phyloP scores from a whole-genome alignment of 2,888 invertebrate genomes.

The Acrobeloides nanus region DNA sequence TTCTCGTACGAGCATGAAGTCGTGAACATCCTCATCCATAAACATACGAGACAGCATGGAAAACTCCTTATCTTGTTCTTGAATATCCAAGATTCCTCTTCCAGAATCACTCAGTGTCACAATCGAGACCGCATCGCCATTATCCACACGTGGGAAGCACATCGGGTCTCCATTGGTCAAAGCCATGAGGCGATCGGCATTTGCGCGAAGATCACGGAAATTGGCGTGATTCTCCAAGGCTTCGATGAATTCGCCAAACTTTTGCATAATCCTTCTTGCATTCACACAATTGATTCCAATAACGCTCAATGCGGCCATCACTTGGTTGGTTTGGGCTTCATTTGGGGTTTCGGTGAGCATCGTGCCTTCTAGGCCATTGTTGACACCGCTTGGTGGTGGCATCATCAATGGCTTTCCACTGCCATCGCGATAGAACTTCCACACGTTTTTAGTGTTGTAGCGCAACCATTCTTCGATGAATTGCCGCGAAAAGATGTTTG shows the following conservation, averaged over 20 bases:
- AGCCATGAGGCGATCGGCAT: constrained; percentile 3
- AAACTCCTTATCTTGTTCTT: background rate
- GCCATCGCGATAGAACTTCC: constrained; percentile 6
- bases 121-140: constrained; percentile 17
- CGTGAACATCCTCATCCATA: constrained; percentile 15
- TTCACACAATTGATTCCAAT: constrained; percentile 29
- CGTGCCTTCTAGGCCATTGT: no score
- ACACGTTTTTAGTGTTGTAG: constrained; percentile 14
- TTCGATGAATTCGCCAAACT: constrained; percentile 20
- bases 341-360: constrained; percentile 13
- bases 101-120: constrained; percentile 17
- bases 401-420: background rate
- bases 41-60: constrained; percentile 5
- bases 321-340: constrained; percentile 13
- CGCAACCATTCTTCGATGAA: constrained; percentile 23
- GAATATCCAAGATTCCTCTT: constrained; percentile 9
- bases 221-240: constrained; percentile 16
- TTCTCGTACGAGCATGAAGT: constrained; percentile 17
- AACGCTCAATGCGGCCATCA: constrained; percentile 19
- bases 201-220: constrained; percentile 11
- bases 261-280: constrained; percentile 18
- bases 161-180: constrained; percentile 14
- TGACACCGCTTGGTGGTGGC: background rate
- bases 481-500: constrained; percentile 14
- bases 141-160: constrained; percentile 5